Evolutionary conservation across 2,113 vertebrate species (phyloP), one percentile per base, ranked within the genome.

Genomic region (Pseudolaguvia tuberculata): DNA sequence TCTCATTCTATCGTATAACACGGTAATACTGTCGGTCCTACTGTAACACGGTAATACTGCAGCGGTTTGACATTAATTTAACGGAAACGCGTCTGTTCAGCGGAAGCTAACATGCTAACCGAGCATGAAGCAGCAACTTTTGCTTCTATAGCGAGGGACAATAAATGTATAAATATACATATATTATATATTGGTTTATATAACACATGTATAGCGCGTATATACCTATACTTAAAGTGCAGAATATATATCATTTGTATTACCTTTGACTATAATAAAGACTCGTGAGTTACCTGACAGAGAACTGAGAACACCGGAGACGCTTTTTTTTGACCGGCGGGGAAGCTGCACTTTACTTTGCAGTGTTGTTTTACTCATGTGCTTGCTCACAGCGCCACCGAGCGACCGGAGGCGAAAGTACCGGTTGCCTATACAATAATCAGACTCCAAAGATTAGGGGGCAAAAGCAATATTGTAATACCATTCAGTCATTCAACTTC

Each of bases 121-220:
- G 42, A 80, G 78, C 81, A 82, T 82, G 81, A 82, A 82, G 78
- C 81, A 82, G 81, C 81, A 82, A 82, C 72, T 82, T 82, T 80
- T 56, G 21, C 31, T 48, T 57, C 17, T 29, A 9, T 8, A 8
- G 50, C 20, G 20, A 52, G 39, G 21, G 4, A 12, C 12, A 45
- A 15, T 13, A 15, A 35, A 20, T 9, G 27, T 14, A 65, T 21
- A 65, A 0, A 1, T 21, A n/a, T n/a, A 3, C 5, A 6, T 6
- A 23, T 4, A 23, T 29, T 7, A 31, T 18, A 17, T 18, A 3
- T 58, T 20, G 13, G 42, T 13, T 7, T 2, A 39, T 4, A 20
- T 8, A 42, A 42, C 9, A 42, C 39, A 42, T 9, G 8, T 42
- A 42, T 1, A 42, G 3, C 27, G 20, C 3, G 17, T 5, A 62